Evolutionary conservation across 2,888 invertebrate species (phyloP).

Genomic region (Drosophila picticornis): DNA sequence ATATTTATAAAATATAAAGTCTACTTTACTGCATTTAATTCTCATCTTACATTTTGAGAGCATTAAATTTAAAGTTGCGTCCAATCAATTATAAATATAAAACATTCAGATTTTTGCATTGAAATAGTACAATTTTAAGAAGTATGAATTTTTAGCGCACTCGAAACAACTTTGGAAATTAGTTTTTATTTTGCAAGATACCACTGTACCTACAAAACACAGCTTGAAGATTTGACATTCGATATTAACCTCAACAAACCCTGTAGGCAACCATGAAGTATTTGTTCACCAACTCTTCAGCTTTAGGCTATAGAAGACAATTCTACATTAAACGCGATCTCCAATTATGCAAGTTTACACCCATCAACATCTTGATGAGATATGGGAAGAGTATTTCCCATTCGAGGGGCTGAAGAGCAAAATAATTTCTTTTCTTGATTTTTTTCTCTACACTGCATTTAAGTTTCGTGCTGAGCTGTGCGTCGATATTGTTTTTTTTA

Average conservation of each 20-base stretch:
- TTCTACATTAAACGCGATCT: not conserved
- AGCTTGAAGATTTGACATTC: not conserved
- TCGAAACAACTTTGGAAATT: not conserved
- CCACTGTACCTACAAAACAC: not conserved
- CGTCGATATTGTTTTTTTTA: slow-evolving; percentile 60
- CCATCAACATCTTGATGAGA: not conserved
- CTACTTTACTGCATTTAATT: not conserved
- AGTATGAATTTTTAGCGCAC: not conserved
- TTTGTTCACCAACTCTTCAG: not conserved
- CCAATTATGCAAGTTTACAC: no score
- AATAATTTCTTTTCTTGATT: slow-evolving; percentile 35
- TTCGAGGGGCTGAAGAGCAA: not conserved
- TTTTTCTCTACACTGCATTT: slow-evolving; percentile 33
- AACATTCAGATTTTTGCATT: not conserved
- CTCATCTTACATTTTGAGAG: not conserved
- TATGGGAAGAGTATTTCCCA: slow-evolving; percentile 14
- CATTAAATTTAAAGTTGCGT: not conserved
- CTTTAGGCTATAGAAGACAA: not conserved
- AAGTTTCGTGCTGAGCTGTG: slow-evolving; percentile 61
- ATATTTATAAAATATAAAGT: not conserved
- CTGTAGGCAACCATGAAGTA: not conserved
- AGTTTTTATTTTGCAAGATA: not conserved
- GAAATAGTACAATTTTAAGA: not conserved
- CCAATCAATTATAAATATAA: not conserved
- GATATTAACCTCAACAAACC: not conserved